Evolutionary conservation across 2,888 invertebrate species (phyloP), one percentile per base, ranked within the genome.

Genomic region (Bruchidius siliquastri): DNA sequence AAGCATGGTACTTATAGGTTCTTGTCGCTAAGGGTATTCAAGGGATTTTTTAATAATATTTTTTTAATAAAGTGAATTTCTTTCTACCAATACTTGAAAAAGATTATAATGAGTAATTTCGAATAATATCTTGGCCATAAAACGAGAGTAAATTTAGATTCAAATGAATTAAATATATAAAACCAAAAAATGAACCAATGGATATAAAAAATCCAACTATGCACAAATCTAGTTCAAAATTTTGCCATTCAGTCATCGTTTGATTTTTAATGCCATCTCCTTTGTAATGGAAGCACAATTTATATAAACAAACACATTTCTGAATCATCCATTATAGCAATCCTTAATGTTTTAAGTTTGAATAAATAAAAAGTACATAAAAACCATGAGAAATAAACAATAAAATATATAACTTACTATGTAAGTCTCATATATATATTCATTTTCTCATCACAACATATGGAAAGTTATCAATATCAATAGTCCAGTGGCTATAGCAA

Each of bases 401-500:
- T 75, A 70, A 74, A 73, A 73, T 72, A 74, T 72, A 74, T 75
- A 74, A 76, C 74, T 74, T 72, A 75, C 75, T 49, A 49, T 4
- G 49, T 18, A 49, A 49, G 49, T 18, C 49, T 49, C 49, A 13
- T 49, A 49, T 49, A 18, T 49, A 13, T 49, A 18, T 26, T 49
- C 49, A 49, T 49, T 49, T 49, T 49, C 13, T 76, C 73, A 77
- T 77, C 77, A 77, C 77, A 77, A 76, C 75, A 75, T 73, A 75
- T 76, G 76, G 76, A 74, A n/a, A n/a, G n/a, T n/a, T n/a, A n/a
- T n/a, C n/a, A n/a, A 76, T 26, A 26, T 2, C 2, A 8, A 26
- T 18, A 49, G 49, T 49, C 49, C 49, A 49, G 49, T 49, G 3
- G 49, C 49, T 49, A 49, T 49, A 49, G 49, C 49, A 49, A 49